phyloP scores from a whole-genome alignment of 2,797 vertebrate species.

The Peromyscus attwateri region DNA sequence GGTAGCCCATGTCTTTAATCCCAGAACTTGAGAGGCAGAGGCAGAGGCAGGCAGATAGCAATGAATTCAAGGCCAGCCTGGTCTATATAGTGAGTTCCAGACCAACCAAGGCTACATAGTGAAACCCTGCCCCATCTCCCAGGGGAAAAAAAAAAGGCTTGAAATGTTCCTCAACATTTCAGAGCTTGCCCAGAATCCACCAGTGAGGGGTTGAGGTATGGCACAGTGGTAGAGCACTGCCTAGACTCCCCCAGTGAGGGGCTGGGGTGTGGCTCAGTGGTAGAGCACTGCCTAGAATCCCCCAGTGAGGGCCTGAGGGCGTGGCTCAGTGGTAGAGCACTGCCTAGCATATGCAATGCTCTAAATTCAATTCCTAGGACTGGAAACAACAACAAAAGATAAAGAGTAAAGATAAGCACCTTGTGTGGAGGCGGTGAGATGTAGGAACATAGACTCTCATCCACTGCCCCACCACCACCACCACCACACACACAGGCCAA shows the following conservation, averaged over 20 bases:
- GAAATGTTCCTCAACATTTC: not conserved
- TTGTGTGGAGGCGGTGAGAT: not conserved
- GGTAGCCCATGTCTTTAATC: not conserved
- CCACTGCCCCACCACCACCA: not conserved
- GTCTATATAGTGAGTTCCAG: not conserved
- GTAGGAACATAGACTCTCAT: not conserved
- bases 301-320: too few species aligned
- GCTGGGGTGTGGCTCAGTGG: too few species aligned
- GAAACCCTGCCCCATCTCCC: not conserved
- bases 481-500: not conserved
- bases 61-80: not conserved
- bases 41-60: not conserved
- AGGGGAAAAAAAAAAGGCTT: not conserved
- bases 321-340: too few species aligned
- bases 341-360: not conserved
- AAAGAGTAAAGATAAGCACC: not conserved
- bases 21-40: not conserved
- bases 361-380: not conserved
- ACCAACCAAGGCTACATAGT: not conserved
- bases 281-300: too few species aligned
- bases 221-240: not conserved
- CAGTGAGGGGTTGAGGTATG: not conserved
- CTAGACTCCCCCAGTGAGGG: too few species aligned
- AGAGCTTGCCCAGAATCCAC: not conserved
- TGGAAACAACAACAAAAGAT: not conserved